A percentile compares a stretch with the other conserved stretches of the same genome.
These are phyloP conservation scores for Lophotriccus pileatus DNA, from an alignment of 2,797 vertebrate species.

Conservation along the genomic window DNA sequence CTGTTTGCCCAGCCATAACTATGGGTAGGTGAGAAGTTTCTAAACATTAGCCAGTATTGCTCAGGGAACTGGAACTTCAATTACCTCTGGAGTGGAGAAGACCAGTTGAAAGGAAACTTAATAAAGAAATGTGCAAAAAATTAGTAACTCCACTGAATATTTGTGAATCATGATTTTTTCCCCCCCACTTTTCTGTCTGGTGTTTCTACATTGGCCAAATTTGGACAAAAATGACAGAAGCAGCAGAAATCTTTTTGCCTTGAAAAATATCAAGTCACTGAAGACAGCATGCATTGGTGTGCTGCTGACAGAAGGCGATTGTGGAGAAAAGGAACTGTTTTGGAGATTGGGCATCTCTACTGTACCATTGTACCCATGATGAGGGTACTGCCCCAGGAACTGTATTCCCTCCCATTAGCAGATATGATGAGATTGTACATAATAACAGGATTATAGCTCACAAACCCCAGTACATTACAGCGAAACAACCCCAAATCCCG, in stretches of 20 bases:
- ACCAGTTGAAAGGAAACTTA: not conserved
- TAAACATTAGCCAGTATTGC: not conserved
- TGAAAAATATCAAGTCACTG: not conserved
- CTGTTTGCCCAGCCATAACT: not conserved
- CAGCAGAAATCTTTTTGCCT: not conserved
- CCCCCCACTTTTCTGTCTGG: not conserved
- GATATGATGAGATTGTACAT: not conserved
- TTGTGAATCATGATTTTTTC: not conserved
- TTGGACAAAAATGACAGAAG: not conserved
- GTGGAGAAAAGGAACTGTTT: not conserved
- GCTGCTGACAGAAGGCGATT: not conserved
- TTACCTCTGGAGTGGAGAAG: not conserved
- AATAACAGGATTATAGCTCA: not conserved
- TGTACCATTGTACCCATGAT: too few relatives aligned
- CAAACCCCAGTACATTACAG: not conserved
- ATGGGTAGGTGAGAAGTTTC: not conserved
- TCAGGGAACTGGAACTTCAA: not conserved
- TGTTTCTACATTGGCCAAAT: not conserved
- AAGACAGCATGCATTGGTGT: accelerated
- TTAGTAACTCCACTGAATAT: not conserved
- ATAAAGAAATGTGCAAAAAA: not conserved
- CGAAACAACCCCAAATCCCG: not conserved
- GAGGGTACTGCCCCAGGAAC: not conserved
- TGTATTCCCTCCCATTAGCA: not conserved
- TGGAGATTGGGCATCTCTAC: not conserved